Conservation (phyloP, 2,797 vertebrate genomes). For the Poecile montanus region DNA sequence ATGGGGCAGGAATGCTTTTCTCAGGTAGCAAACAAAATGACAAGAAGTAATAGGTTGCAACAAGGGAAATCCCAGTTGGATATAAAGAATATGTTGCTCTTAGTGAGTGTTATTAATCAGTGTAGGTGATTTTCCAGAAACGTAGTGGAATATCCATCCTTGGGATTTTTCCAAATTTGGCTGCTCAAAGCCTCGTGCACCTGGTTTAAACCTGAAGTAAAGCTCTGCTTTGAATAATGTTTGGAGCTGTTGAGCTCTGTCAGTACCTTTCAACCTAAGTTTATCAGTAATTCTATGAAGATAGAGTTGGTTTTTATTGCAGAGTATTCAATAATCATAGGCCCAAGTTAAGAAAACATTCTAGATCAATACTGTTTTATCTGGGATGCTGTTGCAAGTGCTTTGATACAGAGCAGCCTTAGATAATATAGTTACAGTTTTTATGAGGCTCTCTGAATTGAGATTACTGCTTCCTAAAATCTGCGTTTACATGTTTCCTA, state of each 20-base stretch:
- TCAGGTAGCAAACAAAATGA: background rate
- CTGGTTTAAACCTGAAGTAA: background rate
- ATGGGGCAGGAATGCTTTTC: background rate
- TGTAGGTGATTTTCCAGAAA: background rate
- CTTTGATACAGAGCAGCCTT: background rate
- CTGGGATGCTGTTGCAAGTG: background rate
- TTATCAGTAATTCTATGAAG: background rate
- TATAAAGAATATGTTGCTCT: background rate
- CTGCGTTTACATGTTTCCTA: background rate
- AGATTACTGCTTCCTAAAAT: background rate
- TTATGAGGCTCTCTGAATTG: background rate
- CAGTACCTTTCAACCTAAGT: background rate
- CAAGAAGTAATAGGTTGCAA: background rate
- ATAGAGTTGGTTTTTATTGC: background rate
- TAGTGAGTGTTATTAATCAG: background rate
- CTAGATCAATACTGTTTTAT: background rate
- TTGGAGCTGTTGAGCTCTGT: background rate
- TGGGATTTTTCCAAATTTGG: background rate
- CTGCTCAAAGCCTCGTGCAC: background rate
- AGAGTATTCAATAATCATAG: background rate
- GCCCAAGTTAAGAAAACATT: background rate
- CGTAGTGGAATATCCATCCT: background rate
- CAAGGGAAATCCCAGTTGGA: background rate
- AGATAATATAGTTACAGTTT: background rate
- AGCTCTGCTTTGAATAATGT: background rate